These are phyloP conservation scores for Nothoprocta pentlandii DNA, from an alignment of 2,113 vertebrate species.

Conservation along the genomic window DNA sequence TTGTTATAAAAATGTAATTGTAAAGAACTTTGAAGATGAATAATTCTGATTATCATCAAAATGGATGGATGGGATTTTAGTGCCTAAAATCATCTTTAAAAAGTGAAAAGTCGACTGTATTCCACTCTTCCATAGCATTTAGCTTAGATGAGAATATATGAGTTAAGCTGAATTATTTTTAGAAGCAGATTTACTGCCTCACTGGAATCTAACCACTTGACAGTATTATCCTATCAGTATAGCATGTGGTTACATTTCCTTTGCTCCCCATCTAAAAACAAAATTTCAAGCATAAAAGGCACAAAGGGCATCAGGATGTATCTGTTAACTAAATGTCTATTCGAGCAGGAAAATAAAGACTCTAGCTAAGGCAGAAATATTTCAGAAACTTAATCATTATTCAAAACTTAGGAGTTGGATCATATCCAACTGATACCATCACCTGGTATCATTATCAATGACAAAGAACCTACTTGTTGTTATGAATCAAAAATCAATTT, in stretches of 20 bases:
- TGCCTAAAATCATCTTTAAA: background rate
- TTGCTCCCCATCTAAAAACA: background rate
- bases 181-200: background rate
- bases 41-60: background rate
- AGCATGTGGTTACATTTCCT: background rate
- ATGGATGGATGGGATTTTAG: background rate
- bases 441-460: too few relatives aligned
- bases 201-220: background rate
- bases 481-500: background rate
- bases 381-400: background rate
- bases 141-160: background rate
- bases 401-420: background rate
- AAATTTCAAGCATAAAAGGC: background rate
- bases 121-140: background rate
- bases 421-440: background rate
- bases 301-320: background rate
- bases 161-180: background rate
- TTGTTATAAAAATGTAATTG: background rate
- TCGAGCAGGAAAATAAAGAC: background rate
- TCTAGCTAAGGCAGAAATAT: background rate
- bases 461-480: background rate
- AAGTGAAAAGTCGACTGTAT: background rate
- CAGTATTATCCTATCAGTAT: background rate
- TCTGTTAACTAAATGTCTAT: background rate
- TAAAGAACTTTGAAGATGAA: background rate